phyloP scores from a whole-genome alignment of 2,797 vertebrate genomes.

The Pygocentrus nattereri region DNA sequence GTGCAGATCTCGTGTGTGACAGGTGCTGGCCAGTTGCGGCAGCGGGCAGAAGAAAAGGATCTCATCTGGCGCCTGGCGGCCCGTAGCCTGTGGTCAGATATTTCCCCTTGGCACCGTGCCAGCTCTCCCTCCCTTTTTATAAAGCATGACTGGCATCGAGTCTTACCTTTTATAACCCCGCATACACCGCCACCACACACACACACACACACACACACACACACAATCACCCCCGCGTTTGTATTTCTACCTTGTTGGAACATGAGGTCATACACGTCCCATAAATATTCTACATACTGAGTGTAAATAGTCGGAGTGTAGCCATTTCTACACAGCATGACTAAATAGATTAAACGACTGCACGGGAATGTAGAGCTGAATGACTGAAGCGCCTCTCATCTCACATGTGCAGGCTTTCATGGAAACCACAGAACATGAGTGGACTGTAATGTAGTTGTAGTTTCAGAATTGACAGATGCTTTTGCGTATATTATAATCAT shows the following conservation, averaged over 20 bases:
- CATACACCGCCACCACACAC: conserved; percentile 22
- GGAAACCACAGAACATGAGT: no score
- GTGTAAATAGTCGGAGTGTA: no score
- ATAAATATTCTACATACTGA: no score
- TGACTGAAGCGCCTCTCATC: no score
- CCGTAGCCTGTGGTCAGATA: conserved; percentile 69
- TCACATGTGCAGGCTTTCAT: no score
- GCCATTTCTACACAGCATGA: no score
- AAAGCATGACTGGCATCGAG: conserved; percentile 60
- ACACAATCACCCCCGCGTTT: conserved; percentile 36
- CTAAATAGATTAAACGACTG: no score
- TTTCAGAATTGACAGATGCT: no score
- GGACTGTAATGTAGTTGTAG: no score
- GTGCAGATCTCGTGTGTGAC: conserved; percentile 58
- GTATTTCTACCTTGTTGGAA: no score
- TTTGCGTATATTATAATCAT: no score
- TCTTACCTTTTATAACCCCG: conserved; percentile 43
- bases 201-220: conserved; percentile 31
- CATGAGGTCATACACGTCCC: neutral
- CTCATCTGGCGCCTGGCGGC: conserved; percentile 75
- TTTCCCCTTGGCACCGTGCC: conserved; percentile 73
- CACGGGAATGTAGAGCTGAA: no score
- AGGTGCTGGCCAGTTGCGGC: conserved; percentile 77
- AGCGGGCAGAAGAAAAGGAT: conserved; percentile 68
- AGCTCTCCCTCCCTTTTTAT: conserved; percentile 41